Evolutionary conservation across 2,797 vertebrate genomes (phyloP).

Genomic region (Peromyscus nudipes): DNA sequence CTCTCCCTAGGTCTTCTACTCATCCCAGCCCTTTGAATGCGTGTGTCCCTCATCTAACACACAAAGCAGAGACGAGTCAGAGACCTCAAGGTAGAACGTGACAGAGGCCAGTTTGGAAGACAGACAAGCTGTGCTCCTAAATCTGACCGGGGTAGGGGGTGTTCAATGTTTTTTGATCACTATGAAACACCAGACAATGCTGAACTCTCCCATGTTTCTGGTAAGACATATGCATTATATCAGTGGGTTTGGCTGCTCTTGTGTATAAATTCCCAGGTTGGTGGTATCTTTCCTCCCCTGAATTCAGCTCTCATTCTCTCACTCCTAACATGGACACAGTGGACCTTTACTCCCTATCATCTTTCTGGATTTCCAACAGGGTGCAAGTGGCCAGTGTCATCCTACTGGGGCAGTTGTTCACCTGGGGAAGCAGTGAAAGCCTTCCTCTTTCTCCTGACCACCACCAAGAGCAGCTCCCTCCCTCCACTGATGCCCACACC

Average conservation of each 20-base stretch:
- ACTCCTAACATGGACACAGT: background rate
- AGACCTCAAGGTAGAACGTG: background rate
- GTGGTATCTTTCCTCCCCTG: background rate
- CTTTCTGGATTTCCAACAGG: background rate
- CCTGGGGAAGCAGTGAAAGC: too few species aligned
- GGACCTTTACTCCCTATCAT: background rate
- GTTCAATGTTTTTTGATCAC: background rate
- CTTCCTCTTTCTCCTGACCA: background rate
- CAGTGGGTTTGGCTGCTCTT: background rate
- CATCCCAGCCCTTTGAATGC: background rate
- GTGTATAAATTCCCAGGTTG: background rate
- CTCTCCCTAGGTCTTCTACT: background rate
- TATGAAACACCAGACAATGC: too few species aligned
- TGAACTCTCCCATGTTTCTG: background rate
- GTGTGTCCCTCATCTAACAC: background rate
- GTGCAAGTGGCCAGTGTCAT: background rate
- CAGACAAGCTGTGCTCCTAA: background rate
- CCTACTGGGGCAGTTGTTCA: accelerated
- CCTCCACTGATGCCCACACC: background rate
- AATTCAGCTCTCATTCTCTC: background rate
- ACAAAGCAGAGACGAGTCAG: background rate
- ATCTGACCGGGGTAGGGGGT: background rate
- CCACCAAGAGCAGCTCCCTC: background rate
- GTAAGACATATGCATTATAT: background rate
- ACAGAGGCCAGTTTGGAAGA: background rate